These are phyloP conservation scores for Drosophila pallidifrons DNA, from an alignment of 1,140 invertebrate species.

Conservation along the genomic window DNA sequence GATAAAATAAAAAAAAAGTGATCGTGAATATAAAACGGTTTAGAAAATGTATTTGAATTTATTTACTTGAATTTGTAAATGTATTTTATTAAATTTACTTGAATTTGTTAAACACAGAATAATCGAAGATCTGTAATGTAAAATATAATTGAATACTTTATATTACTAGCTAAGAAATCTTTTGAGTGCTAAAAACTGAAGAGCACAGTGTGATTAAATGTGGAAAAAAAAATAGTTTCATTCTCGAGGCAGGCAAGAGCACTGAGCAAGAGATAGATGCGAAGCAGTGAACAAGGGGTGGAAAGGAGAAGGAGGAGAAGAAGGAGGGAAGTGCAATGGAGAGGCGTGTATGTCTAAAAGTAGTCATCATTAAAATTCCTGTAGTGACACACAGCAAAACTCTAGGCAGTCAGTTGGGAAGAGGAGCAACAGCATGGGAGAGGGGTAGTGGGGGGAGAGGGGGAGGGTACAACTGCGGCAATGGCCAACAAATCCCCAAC, in stretches of 20 bases:
- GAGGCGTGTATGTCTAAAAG: constrained; percentile 82
- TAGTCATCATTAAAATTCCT: constrained; percentile 82
- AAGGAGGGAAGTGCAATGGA: constrained; percentile 50
- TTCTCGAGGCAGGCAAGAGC: constrained; percentile 48
- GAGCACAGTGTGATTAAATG: constrained; percentile 40
- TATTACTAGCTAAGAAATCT: too few species aligned
- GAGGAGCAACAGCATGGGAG: background rate
- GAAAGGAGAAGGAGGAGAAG: background rate
- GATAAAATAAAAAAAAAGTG: too few species aligned
- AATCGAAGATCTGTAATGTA: too few species aligned
- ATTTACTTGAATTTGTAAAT: too few species aligned
- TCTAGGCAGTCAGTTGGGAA: constrained; percentile 12
- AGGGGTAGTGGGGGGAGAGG: background rate
- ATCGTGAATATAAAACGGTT: too few species aligned
- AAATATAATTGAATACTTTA: too few species aligned
- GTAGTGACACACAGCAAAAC: constrained; percentile 66
- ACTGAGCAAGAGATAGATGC: constrained; percentile 1
- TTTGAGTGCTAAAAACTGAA: background rate
- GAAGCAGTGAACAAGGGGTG: background rate
- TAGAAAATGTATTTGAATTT: too few species aligned
- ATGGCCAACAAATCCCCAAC: constrained; percentile 69
- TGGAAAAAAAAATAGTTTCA: constrained; percentile 28
- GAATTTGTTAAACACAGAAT: too few species aligned
- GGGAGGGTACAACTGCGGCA: constrained; percentile 37
- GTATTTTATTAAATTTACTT: too few species aligned